Evolutionary conservation across 2,797 vertebrate genomes (phyloP), one percentile per base, ranked within the genome.

Genomic region (Odontamblyopus rebecca): DNA sequence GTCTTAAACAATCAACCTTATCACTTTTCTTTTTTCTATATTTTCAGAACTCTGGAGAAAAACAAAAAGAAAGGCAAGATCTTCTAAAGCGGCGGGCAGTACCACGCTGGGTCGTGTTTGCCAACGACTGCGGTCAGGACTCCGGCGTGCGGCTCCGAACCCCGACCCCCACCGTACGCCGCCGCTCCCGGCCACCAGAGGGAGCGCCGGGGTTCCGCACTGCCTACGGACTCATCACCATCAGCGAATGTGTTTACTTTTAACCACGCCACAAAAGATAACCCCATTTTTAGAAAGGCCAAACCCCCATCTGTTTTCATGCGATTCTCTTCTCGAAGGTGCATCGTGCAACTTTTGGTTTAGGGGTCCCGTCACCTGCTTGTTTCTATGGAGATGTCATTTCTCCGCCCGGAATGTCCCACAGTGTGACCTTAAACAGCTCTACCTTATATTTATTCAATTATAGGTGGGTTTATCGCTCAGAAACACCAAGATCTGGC

Each of bases 11-110:
- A 15, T 29, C 15, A 60, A n/a, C 8, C 0, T 1, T 0, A 4
- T 18, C 9, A 35, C 35, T 38, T 38, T 38, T 8, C 1, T 2
- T 38, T 38, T 71, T 16, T 66, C 23, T n/a, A n/a, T 59, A 0
- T 32, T 64, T 71, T 26, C 89, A 99, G 97, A 90, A 99, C 97
- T 93, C 95, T 99, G 96, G 97, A 99, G 93, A 99, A 99, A 93
- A 99, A 99, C 91, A 97, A 97, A 96, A 99, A 99, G 95, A 99
- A 99, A 96, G 98, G 97, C 89, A 99, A 98, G 94, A 99, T 99
- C 92, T 98, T 99, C 93, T 99, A 97, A 95, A 89, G 93, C 84
- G 77, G 74, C 86, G 88, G 77, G 76, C 82, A 85, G 90, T 90
- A 94, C 92, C 92, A 92, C 89, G 93, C 74, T 78, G 60, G 62